Evolutionary conservation across 2,888 invertebrate species (phyloP), one percentile per base, ranked within the genome.

Genomic region (Agrotis exclamationis): DNA sequence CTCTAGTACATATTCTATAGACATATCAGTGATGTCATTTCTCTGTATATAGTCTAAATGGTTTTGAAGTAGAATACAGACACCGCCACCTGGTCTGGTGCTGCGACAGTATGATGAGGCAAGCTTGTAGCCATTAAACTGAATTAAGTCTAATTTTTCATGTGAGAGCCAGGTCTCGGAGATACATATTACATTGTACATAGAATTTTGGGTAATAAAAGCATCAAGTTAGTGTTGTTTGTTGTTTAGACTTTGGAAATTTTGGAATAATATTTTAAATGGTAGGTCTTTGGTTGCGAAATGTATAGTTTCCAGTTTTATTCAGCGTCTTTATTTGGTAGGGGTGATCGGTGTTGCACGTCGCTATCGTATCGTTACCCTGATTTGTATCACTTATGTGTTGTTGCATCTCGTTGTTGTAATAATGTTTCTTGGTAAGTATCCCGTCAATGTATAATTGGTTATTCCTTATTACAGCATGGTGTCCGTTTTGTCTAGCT

Each of bases 401-500:
- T n/a, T 48, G n/a, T 3, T 2, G 6, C 14, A 11, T 33, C 14
- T 50, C 48, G n/a, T n/a, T 48, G n/a, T 1, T 48, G n/a, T 48
- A 11, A 39, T 39, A 9, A 39, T 39, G 9, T 39, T 39, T 39
- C 39, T 39, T 48, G 11, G 2, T 48, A 48, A 48, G 11, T 48
- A 11, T 20, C 13, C 48, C 48, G 20, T 50, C 48, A 20, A 50
- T 11, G n/a, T 50, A 50, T 9, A 50, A 11, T 50, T 20, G 48
- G 48, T 50, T 50, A 11, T 50, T 50, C 20, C 20, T 50, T n/a
- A 48, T 48, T 48, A 48, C n/a, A 5, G 48, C 48, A 20, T 50
- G 48, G 4, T 39, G 39, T 39, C 57, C 57, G 39, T 63, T 57
- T 57, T 39, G 54, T 20, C 63, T 22, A 13, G 51, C 51, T 14